phyloP scores from a whole-genome alignment of 2,888 invertebrate species.

The Encarsia formosa region DNA sequence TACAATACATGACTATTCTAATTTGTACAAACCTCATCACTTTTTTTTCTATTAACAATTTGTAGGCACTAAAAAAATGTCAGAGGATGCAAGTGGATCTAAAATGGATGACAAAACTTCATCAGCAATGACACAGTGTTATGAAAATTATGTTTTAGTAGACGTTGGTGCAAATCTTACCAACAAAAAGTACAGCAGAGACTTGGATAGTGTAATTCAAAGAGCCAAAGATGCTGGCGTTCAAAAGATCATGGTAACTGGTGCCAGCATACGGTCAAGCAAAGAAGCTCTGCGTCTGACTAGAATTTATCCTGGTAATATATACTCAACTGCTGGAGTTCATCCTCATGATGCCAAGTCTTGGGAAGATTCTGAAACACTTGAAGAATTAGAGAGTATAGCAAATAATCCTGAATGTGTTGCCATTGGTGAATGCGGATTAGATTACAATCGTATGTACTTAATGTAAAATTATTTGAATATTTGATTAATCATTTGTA shows the following conservation, averaged over 20 bases:
- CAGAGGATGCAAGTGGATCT: constrained; percentile 40
- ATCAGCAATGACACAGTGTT: constrained; percentile 68
- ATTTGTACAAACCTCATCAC: no score
- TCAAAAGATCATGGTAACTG: constrained; percentile 91
- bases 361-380: constrained; percentile 61
- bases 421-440: constrained; percentile 89
- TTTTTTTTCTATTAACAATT: no score
- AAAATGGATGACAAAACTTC: constrained; percentile 34
- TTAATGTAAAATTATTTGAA: no score
- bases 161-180: constrained; percentile 91
- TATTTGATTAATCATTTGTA: not conserved
- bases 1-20: no score
- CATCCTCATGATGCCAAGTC: constrained; percentile 93
- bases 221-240: constrained; percentile 92
- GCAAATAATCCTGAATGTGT: constrained; percentile 85
- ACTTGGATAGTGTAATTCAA: constrained; percentile 86
- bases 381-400: constrained; percentile 65
- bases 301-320: constrained; percentile 82
- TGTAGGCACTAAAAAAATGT: no score
- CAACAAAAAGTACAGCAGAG: constrained; percentile 88
- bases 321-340: constrained; percentile 88
- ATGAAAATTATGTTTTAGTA: constrained; percentile 86
- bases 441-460: constrained; percentile 76
- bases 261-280: constrained; percentile 82
- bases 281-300: constrained; percentile 87